Evolutionary conservation across 2,888 invertebrate genomes (phyloP), one percentile per base, ranked within the genome.

Genomic region (Buathra laborator): DNA sequence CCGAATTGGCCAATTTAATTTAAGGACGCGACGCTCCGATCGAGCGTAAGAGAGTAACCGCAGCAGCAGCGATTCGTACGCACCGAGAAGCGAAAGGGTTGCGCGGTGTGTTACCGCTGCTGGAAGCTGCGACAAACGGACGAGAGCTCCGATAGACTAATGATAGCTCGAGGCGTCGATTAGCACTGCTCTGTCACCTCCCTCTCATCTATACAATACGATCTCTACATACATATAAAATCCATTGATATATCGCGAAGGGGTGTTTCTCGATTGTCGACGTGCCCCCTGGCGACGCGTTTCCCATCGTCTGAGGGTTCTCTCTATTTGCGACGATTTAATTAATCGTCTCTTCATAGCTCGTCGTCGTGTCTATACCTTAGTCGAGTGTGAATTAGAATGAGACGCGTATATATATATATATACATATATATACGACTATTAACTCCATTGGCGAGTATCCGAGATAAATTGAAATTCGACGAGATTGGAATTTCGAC

Each of bases 261-360:
- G 84, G 81, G n/a, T 74, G 67, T 74, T 75, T 79, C 70, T 71
- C 59, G 59, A 62, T 75, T 78, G 68, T 70, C 74, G 32, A 77
- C 32, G 67, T 79, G 84, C 86, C 86, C 84, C 62, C 48, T 84
- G 85, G 84, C 88, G 71, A 77, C 77, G 64, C 14, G 24, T 44
- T 70, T 79, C 64, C 51, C 70, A 56, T 64, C 72, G 67, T 90
- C 88, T 89, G 86, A 91, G 88, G 90, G 89, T 90, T 92, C 88
- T 56, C 56, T 56, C 56, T 24, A 91, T 93, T 93, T 93, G 90
- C 92, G 86, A 82, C 90, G 89, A 90, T 92, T 93, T 93, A 93
- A 93, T 93, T 93, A 93, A 91, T 91, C 88, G 88, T 86, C 89
- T 59, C 68, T 48, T 59, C 37, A 77, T 67, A 51, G 67, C 56